Evolutionary conservation across 2,888 invertebrate genomes (phyloP).

Genomic region (Apocheima hispidaria): DNA sequence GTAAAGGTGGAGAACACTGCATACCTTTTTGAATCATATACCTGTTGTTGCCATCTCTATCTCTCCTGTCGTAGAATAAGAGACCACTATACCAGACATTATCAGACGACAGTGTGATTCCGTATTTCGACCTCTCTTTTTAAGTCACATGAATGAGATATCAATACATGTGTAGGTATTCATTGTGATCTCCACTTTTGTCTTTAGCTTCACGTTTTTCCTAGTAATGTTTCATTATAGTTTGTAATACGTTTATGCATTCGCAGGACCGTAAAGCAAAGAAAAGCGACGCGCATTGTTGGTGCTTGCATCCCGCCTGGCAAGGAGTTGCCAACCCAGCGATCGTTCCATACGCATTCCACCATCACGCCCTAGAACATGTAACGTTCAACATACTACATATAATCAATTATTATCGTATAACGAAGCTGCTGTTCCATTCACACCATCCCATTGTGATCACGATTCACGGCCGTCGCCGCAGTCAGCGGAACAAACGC

Average conservation of each 20-base stretch:
- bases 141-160: no score
- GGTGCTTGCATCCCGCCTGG: slow-evolving; percentile 74
- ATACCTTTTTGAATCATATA: no score
- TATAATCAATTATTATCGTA: slow-evolving; percentile 56
- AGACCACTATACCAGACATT: no score
- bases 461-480: slow-evolving; percentile 35
- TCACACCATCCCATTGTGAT: slow-evolving; percentile 36
- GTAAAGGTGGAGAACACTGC: no score
- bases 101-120: no score
- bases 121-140: no score
- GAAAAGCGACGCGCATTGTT: slow-evolving; percentile 63
- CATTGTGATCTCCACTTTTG: no score
- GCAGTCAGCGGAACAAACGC: slow-evolving; percentile 31
- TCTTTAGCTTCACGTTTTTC: no score
- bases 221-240: not conserved
- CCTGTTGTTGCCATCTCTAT: no score
- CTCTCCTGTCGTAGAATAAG: no score
- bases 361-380: slow-evolving; percentile 55
- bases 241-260: slow-evolving; percentile 5
- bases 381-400: slow-evolving; percentile 57
- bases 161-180: no score
- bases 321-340: slow-evolving; percentile 58
- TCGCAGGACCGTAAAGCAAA: slow-evolving; percentile 74
- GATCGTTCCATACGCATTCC: slow-evolving; percentile 54
- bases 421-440: slow-evolving; percentile 39